Percentiles rank a stretch among this genome's conserved stretches.
These are phyloP conservation scores for Esox masquinongy DNA, from an alignment of 2,797 vertebrate species.

Conservation along the genomic window DNA sequence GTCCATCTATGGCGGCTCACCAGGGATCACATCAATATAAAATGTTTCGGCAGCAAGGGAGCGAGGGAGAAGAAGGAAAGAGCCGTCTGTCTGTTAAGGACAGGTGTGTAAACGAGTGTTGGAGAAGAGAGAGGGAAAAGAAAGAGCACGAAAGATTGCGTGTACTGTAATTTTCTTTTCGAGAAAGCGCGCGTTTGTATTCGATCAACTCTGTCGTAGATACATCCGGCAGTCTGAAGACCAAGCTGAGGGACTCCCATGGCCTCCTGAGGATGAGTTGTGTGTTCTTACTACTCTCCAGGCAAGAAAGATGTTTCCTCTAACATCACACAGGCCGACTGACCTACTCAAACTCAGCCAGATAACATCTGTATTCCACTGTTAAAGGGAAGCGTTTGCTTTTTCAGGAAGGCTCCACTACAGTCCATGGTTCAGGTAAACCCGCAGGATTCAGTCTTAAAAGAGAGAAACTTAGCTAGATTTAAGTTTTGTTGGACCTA, in stretches of 20 bases:
- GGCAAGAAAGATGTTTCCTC: too few relatives aligned
- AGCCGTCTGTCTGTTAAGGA: not conserved
- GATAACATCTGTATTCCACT: too few relatives aligned
- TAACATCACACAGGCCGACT: too few relatives aligned
- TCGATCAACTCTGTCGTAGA: too few relatives aligned
- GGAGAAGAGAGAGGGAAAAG: not conserved
- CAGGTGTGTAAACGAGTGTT: not conserved
- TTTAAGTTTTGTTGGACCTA: not conserved
- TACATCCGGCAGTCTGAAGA: too few relatives aligned
- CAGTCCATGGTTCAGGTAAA: not conserved
- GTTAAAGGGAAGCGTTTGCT: too few relatives aligned
- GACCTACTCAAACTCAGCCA: too few relatives aligned
- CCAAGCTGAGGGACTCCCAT: too few relatives aligned
- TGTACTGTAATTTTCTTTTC: not conserved
- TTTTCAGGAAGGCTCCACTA: too few relatives aligned
- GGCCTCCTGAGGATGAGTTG: too few relatives aligned
- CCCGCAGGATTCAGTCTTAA: not conserved
- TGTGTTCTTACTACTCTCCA: too few relatives aligned
- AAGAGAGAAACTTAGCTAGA: not conserved
- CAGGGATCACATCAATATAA: conserved; percentile 1
- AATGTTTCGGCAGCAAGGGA: not conserved
- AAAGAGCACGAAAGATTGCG: not conserved
- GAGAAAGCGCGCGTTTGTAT: not conserved
- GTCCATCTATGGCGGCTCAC: not conserved
- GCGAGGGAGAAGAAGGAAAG: not conserved